Percentiles rank a stretch among this genome's conserved stretches.
phyloP scores from a whole-genome alignment of 2,797 vertebrate genomes.

The Nyctalus aviator region DNA sequence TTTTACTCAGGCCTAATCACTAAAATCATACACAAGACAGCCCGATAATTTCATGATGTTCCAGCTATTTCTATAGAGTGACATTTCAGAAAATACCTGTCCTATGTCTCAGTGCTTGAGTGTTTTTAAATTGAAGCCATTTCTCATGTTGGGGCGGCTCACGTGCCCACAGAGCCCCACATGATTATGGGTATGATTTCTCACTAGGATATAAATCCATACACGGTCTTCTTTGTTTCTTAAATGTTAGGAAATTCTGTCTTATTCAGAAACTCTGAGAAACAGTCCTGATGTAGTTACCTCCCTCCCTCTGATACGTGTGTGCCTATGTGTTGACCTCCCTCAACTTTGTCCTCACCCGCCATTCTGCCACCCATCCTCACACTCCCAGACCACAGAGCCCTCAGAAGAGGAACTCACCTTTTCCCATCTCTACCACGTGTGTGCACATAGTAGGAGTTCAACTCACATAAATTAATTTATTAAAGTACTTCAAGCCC shows the following conservation, averaged over 20 bases:
- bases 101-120: background rate
- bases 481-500: background rate
- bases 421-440: background rate
- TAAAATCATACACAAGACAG: slow-evolving; percentile 48
- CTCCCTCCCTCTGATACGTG: background rate
- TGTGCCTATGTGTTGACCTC: background rate
- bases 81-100: slow-evolving; percentile 46
- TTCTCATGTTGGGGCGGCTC: background rate
- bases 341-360: background rate
- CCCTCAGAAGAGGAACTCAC: background rate
- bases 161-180: background rate
- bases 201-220: slow-evolving; percentile 3
- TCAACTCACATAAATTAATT: background rate
- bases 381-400: background rate
- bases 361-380: no score
- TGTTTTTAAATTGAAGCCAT: background rate
- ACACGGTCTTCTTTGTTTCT: slow-evolving; percentile 17
- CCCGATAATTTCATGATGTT: slow-evolving; percentile 51
- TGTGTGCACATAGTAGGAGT: background rate
- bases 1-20: slow-evolving; percentile 52
- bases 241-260: background rate
- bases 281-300: background rate
- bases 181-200: background rate
- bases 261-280: background rate
- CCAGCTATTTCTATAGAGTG: slow-evolving; percentile 15